Evolutionary conservation across 1,140 invertebrate species (phyloP).

Genomic region (Colletes gigas): DNA sequence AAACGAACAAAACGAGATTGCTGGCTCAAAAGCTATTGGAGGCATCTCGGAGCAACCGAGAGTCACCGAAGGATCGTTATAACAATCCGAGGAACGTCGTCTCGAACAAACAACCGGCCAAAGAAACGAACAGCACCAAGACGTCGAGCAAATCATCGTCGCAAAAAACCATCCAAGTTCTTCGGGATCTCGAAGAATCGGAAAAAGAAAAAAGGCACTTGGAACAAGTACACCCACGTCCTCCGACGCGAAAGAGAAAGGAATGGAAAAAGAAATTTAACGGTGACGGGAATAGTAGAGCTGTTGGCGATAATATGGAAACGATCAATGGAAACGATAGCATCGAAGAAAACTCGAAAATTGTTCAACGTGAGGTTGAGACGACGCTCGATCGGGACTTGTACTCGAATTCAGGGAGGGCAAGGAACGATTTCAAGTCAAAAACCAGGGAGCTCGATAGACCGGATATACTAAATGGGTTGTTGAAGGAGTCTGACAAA

Average conservation of each 20-base stretch:
- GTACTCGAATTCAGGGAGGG: not conserved
- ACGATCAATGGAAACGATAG: not conserved
- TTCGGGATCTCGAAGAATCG: slow-evolving; percentile 9
- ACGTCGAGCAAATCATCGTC: slow-evolving; percentile 10
- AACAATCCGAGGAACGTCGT: slow-evolving; percentile 49
- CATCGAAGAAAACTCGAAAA: not conserved
- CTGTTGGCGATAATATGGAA: not conserved
- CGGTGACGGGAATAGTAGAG: not conserved
- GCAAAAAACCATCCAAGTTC: not conserved
- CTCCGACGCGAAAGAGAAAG: slow-evolving; percentile 45
- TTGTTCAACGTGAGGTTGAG: not conserved
- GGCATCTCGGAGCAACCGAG: slow-evolving; percentile 55
- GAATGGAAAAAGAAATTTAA: slow-evolving; percentile 40
- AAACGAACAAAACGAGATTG: slow-evolving; percentile 59
- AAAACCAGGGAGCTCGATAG: slow-evolving; percentile 51
- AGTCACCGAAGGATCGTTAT: slow-evolving; percentile 54
- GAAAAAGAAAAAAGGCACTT: slow-evolving; percentile 38
- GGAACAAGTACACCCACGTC: slow-evolving; percentile 43
- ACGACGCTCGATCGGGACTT: not conserved
- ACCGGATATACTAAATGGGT: slow-evolving; percentile 74
- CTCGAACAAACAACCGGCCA: slow-evolving; percentile 15
- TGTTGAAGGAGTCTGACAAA: slow-evolving; percentile 72
- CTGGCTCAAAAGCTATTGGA: slow-evolving; percentile 66
- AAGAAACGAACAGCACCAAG: slow-evolving; percentile 30
- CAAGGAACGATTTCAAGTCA: slow-evolving; percentile 11